These are phyloP conservation scores for Nysson spinosus DNA, from an alignment of 2,888 invertebrate genomes.

Conservation along the genomic window DNA sequence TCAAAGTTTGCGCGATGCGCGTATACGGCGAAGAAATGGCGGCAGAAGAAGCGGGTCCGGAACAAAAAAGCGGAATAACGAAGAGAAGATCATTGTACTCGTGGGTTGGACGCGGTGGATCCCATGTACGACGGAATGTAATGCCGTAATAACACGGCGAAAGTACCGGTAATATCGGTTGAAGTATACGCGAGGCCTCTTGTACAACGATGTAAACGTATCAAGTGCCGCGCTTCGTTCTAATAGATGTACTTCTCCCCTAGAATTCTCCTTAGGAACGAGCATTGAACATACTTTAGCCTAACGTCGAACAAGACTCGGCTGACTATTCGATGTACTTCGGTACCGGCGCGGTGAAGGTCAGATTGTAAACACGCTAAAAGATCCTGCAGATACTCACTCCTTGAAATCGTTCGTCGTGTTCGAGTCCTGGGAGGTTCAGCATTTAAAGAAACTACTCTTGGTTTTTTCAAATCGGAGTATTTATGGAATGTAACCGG, in stretches of 20 bases:
- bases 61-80: slow-evolving; percentile 36
- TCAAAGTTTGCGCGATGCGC: slow-evolving; percentile 7
- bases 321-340: slow-evolving; percentile 40
- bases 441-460: slow-evolving; percentile 33
- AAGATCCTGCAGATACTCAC: slow-evolving; percentile 37
- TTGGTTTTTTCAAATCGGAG: background rate
- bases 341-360: slow-evolving; percentile 7
- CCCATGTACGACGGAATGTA: slow-evolving; percentile 63
- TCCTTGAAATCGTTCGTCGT: slow-evolving; percentile 26
- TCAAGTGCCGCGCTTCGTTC: slow-evolving; percentile 47
- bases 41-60: background rate
- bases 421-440: slow-evolving; percentile 14
- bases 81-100: slow-evolving; percentile 45
- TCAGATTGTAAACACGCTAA: slow-evolving; percentile 16
- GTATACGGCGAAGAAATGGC: slow-evolving; percentile 11
- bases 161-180: slow-evolving; percentile 55
- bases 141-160: slow-evolving; percentile 63
- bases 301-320: slow-evolving; percentile 40
- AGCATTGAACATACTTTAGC: slow-evolving; percentile 46
- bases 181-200: slow-evolving; percentile 37
- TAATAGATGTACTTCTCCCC: slow-evolving; percentile 48
- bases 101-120: slow-evolving; percentile 45
- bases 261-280: slow-evolving; percentile 23
- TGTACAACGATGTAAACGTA: slow-evolving; percentile 52
- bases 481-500: background rate